These are phyloP conservation scores for Stenotaenia linearis DNA, from an alignment of 2,888 invertebrate genomes.

Conservation along the genomic window DNA sequence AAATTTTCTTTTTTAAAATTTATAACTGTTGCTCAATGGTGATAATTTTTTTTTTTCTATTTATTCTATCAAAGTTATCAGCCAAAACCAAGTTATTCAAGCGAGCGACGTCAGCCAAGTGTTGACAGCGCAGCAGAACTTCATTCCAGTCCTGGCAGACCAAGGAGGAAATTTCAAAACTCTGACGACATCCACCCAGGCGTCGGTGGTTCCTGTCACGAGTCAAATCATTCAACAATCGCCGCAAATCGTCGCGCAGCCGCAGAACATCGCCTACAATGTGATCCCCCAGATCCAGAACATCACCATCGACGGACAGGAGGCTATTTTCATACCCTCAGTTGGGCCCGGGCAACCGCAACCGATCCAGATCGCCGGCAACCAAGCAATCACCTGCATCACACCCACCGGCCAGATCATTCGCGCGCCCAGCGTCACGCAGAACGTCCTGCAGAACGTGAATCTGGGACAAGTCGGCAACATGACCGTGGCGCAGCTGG, in stretches of 20 bases:
- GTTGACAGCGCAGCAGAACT: conserved; percentile 39
- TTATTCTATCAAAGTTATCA: conserved; percentile 37
- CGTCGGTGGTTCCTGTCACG: conserved; percentile 50
- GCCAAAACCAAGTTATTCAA: conserved; percentile 38
- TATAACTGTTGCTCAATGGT: too few species aligned
- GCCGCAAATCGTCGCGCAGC: conserved; percentile 44
- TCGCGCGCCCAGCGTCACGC: conserved; percentile 57
- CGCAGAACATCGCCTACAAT: conserved; percentile 51
- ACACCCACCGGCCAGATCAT: conserved; percentile 51
- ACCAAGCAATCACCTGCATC: conserved; percentile 47
- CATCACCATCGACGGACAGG: conserved; percentile 86
- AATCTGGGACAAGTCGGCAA: conserved; percentile 35
- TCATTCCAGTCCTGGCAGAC: conserved; percentile 43
- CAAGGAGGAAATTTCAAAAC: conserved; percentile 35
- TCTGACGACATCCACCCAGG: neutral
- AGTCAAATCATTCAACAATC: conserved; percentile 52
- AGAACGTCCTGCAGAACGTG: conserved; percentile 62
- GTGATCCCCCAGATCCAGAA: conserved; percentile 65
- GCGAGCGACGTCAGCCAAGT: conserved; percentile 38
- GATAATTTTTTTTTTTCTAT: neutral
- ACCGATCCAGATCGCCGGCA: conserved; percentile 60
- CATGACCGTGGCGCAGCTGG: conserved; percentile 35
- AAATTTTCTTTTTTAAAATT: too few species aligned
- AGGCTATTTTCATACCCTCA: conserved; percentile 83
- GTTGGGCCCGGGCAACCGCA: conserved; percentile 41